phyloP scores from a whole-genome alignment of 1,140 invertebrate genomes.

The Drosophila oshimai region DNA sequence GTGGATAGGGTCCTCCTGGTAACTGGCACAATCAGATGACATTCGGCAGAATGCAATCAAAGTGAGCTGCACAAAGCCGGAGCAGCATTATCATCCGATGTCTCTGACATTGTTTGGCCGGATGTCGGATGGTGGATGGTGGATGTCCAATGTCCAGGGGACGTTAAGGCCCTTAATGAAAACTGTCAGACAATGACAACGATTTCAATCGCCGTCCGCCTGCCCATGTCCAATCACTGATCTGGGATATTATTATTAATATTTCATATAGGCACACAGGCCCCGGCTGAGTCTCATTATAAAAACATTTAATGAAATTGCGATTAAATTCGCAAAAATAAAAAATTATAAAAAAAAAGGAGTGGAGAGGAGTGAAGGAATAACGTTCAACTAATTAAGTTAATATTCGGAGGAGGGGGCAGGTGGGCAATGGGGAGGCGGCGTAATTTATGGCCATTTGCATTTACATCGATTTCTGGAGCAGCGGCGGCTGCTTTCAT shows the following conservation, averaged over 20 bases:
- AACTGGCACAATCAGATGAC: conserved; percentile 18
- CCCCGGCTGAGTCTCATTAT: conserved; percentile 28
- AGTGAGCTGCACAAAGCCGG: conserved; percentile 36
- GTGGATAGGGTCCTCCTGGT: background rate
- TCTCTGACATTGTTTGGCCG: conserved; percentile 35
- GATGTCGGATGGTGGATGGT: background rate
- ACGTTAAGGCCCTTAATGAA: conserved; percentile 50
- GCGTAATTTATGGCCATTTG: conserved; percentile 44
- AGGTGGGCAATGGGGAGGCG: background rate
- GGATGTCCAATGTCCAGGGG: background rate
- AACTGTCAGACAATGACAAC: conserved; percentile 51
- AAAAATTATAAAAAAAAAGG: no score
- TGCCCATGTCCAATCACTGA: conserved; percentile 23
- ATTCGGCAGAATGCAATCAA: conserved; percentile 33
- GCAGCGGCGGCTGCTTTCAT: background rate
- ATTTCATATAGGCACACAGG: conserved; percentile 9
- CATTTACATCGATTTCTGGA: conserved; percentile 40
- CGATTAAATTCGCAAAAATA: conserved; percentile 52
- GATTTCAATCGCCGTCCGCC: conserved; percentile 21
- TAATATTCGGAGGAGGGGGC: conserved; percentile 30
- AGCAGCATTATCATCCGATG: conserved; percentile 37
- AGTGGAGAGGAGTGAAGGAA: background rate
- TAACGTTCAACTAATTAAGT: conserved; percentile 55
- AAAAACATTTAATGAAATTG: conserved; percentile 48
- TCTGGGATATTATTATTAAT: conserved; percentile 50